Conservation (phyloP, 2,888 invertebrate species). For the Xestoiulus laeticollis region DNA sequence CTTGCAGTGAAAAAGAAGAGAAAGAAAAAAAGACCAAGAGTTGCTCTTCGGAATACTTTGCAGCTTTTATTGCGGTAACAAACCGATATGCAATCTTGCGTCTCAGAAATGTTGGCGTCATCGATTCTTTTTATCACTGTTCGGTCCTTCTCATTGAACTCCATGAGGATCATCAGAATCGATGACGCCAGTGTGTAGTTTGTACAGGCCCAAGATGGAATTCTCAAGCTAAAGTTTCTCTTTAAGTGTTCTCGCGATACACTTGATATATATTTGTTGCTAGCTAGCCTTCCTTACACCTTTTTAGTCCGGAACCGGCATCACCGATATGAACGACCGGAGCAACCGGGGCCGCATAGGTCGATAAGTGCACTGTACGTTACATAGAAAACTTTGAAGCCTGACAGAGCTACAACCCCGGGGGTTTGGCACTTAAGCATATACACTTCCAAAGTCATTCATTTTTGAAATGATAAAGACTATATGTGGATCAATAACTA, state of each 20-base stretch:
- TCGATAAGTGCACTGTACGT: not conserved
- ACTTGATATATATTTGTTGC: not conserved
- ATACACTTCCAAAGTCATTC: constrained; percentile 1
- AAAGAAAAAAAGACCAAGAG: not conserved
- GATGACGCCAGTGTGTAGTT: no score
- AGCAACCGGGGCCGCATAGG: not conserved
- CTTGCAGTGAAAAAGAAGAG: not conserved
- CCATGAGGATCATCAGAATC: not conserved
- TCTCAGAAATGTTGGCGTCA: not conserved
- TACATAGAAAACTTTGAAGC: constrained; percentile 19
- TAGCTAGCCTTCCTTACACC: not conserved
- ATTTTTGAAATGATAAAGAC: constrained; percentile 24
- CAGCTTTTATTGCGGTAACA: not conserved
- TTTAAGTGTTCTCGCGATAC: not conserved
- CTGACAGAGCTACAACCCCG: not conserved
- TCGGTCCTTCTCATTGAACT: not conserved
- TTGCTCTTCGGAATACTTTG: not conserved
- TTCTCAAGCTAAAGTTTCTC: not conserved
- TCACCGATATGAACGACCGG: not conserved
- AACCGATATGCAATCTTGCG: not conserved
- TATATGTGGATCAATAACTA: not conserved
- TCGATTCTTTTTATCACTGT: constrained; percentile 7
- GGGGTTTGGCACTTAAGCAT: constrained; percentile 6
- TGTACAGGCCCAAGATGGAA: not conserved
- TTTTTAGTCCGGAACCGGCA: not conserved